phyloP scores from a whole-genome alignment of 2,113 vertebrate genomes.

The Oreocharis arfaki region DNA sequence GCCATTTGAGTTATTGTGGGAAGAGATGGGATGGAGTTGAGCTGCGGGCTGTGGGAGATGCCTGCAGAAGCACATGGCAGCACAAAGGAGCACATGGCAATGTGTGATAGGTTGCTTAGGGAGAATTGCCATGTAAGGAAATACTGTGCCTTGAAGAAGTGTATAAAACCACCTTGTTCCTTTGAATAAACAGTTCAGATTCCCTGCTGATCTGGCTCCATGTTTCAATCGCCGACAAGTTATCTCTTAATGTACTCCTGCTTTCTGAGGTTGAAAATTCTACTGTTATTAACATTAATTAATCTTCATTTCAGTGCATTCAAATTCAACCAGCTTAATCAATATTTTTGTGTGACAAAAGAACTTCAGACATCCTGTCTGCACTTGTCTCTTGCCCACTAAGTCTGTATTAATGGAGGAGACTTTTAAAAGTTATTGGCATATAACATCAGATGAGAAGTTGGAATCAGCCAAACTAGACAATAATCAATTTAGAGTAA shows the following conservation, averaged over 20 bases:
- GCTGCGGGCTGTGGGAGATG: too few species aligned
- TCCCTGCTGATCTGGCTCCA: too few species aligned
- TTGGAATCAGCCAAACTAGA: slow-evolving; percentile 15
- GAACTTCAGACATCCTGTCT: slow-evolving; percentile 14
- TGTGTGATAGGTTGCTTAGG: too few species aligned
- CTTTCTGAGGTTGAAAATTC: background rate
- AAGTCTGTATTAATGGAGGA: background rate
- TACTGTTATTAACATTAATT: slow-evolving; percentile 13
- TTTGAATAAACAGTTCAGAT: too few species aligned
- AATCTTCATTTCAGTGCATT: slow-evolving; percentile 27
- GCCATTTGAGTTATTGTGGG: background rate
- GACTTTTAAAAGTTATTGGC: slow-evolving; percentile 24
- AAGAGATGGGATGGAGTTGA: too few species aligned
- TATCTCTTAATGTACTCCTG: background rate
- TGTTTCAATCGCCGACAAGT: too few species aligned
- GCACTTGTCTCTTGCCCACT: background rate
- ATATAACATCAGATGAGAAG: background rate
- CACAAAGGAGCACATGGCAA: too few species aligned
- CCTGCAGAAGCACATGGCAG: too few species aligned
- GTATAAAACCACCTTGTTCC: too few species aligned
- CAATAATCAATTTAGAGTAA: slow-evolving; percentile 21
- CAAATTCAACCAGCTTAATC: slow-evolving; percentile 11
- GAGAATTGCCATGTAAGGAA: too few species aligned
- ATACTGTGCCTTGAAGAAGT: too few species aligned
- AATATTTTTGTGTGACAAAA: slow-evolving; percentile 24